A percentile compares a stretch with the other conserved stretches of the same genome.
Evolutionary conservation across 2,888 invertebrate species (phyloP).

Genomic region (Cyaniris semiargus): DNA sequence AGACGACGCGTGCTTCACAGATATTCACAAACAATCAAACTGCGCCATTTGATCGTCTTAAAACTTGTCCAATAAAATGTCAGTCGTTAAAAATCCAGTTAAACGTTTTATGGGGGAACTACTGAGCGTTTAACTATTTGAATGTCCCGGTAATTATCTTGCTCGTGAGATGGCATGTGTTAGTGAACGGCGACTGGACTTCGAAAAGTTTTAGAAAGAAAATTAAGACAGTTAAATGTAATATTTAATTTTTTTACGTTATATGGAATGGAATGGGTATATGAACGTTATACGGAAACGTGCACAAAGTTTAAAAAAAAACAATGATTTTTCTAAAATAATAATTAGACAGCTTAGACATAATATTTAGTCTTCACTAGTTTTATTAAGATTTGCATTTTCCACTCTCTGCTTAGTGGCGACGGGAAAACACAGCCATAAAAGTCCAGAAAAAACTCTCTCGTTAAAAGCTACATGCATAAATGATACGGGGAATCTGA

Average conservation of each 20-base stretch:
- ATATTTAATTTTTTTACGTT: too few relatives aligned
- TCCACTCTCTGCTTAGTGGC: conserved; percentile 58
- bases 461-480: conserved; percentile 77
- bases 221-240: background rate
- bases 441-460: conserved; percentile 75
- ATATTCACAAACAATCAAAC: conserved; percentile 61
- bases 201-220: background rate
- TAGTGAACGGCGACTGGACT: background rate
- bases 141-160: conserved; percentile 11
- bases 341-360: background rate
- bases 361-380: background rate
- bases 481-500: conserved; percentile 79
- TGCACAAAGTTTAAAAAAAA: too few relatives aligned
- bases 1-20: conserved; percentile 53
- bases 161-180: background rate
- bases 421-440: conserved; percentile 67
- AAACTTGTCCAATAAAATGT: conserved; percentile 43
- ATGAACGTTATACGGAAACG: too few relatives aligned
- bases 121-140: conserved; percentile 12
- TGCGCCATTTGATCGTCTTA: conserved; percentile 53
- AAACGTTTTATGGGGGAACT: conserved; percentile 39
- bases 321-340: too few relatives aligned
- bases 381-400: background rate
- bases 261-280: too few relatives aligned
- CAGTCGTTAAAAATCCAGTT: conserved; percentile 42